Evolutionary conservation across 2,113 vertebrate species (phyloP).

Genomic region (Oncorhynchus nerka): DNA sequence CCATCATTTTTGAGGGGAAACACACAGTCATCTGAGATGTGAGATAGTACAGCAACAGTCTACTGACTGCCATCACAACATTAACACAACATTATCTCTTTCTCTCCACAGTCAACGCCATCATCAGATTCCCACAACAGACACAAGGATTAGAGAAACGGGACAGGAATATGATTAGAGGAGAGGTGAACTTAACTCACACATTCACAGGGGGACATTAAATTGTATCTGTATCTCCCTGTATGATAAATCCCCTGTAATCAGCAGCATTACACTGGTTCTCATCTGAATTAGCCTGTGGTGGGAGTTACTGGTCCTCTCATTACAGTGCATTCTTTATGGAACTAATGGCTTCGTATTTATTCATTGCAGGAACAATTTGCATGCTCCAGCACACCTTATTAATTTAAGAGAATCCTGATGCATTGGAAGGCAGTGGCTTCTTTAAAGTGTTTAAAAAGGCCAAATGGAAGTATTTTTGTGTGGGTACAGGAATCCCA

Average conservation of each 20-base stretch:
- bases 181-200: not conserved
- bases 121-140: too few relatives aligned
- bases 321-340: constrained; percentile 41
- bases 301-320: constrained; percentile 31
- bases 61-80: not conserved
- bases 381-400: constrained; percentile 46
- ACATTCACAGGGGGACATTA: constrained; percentile 2
- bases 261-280: constrained; percentile 20
- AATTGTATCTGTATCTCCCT: constrained; percentile 17
- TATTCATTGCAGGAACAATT: constrained; percentile 61
- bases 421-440: constrained; percentile 28
- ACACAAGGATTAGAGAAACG: not conserved
- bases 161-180: not conserved
- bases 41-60: not conserved
- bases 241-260: constrained; percentile 22
- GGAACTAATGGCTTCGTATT: constrained; percentile 60
- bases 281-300: constrained; percentile 39
- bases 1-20: too few relatives aligned
- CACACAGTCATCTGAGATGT: not conserved
- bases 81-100: not conserved
- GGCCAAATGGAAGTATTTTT: not conserved
- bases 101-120: not conserved
- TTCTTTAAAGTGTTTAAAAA: constrained; percentile 20
- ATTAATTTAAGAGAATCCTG: constrained; percentile 53
- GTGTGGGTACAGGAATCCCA: constrained; percentile 49